Evolutionary conservation across 2,888 invertebrate genomes (phyloP).

Genomic region (Atherix ibis): DNA sequence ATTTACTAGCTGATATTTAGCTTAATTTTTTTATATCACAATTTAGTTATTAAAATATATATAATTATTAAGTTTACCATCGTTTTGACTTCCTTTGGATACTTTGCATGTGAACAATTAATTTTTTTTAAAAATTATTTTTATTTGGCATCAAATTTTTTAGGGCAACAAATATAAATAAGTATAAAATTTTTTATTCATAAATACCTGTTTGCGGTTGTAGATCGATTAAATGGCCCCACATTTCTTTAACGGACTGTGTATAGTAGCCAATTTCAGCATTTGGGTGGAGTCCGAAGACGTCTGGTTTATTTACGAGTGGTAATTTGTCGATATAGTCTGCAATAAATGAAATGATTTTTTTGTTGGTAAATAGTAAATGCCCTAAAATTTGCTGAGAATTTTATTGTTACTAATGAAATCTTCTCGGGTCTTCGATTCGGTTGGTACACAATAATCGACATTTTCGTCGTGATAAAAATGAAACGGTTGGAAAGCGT

Average conservation of each 20-base stretch:
- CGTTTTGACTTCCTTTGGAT: too few species aligned
- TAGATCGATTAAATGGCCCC: constrained; percentile 69
- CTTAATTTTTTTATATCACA: too few species aligned
- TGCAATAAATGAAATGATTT: constrained; percentile 23
- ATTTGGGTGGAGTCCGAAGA: constrained; percentile 87
- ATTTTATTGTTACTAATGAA: constrained; percentile 67
- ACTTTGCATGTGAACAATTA: too few species aligned
- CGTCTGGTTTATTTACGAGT: constrained; percentile 71
- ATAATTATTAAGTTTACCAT: too few species aligned
- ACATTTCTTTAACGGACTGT: constrained; percentile 71
- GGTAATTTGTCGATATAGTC: constrained; percentile 69
- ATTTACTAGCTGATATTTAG: too few species aligned
- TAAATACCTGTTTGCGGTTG: constrained; percentile 78
- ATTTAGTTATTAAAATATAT: too few species aligned
- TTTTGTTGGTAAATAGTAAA: not conserved
- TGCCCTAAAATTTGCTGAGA: too few species aligned
- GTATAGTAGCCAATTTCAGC: constrained; percentile 91
- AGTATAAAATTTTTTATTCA: too few species aligned
- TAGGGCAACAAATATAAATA: too few species aligned
- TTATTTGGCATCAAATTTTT: too few species aligned
- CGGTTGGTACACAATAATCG: constrained; percentile 63
- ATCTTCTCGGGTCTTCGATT: constrained; percentile 43
- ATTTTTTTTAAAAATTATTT: too few species aligned
- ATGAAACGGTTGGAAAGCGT: constrained; percentile 80
- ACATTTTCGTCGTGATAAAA: constrained; percentile 61